Percentiles rank a stretch among this genome's conserved stretches.
Evolutionary conservation across 1,140 invertebrate species (phyloP).

Genomic region (Trichonephila inaurata): DNA sequence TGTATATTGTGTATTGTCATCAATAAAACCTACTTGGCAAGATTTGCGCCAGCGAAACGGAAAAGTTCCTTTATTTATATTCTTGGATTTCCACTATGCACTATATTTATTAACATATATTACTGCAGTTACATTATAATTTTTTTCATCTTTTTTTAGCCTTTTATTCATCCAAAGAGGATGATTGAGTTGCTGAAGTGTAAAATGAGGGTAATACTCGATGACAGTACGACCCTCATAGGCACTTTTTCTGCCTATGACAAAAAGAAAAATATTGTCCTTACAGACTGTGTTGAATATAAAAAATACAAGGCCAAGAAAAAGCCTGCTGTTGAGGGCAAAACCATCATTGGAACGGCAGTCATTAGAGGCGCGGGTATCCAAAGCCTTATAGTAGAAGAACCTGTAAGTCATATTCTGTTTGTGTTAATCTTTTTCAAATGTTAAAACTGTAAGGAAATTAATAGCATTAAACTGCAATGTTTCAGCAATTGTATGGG

Average conservation of each 20-base stretch:
- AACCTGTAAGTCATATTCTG: background rate
- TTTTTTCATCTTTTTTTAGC: background rate
- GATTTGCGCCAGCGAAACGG: too few species aligned
- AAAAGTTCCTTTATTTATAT: too few species aligned
- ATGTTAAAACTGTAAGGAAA: too few species aligned
- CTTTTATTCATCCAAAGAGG: too few species aligned
- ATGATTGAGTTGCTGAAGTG: too few species aligned
- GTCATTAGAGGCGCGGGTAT: constrained; percentile 55
- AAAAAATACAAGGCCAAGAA: constrained; percentile 45
- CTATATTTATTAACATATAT: too few species aligned
- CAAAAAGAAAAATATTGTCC: constrained; percentile 44
- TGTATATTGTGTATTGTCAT: too few species aligned
- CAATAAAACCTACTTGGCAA: too few species aligned
- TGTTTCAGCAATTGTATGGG: too few species aligned
- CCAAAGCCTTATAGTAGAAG: constrained; percentile 14
- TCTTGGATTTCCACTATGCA: too few species aligned
- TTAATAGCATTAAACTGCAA: too few species aligned
- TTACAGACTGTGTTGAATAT: constrained; percentile 35
- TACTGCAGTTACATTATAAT: too few species aligned
- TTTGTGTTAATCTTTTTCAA: background rate
- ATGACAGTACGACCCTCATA: constrained; percentile 38
- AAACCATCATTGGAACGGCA: background rate
- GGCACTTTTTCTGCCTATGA: constrained; percentile 44
- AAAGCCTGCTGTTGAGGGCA: background rate
- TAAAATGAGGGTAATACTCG: constrained; percentile 53